Evolutionary conservation across 2,113 vertebrate genomes (phyloP), one percentile per base, ranked within the genome.

Genomic region (Cheirogaleus medius): DNA sequence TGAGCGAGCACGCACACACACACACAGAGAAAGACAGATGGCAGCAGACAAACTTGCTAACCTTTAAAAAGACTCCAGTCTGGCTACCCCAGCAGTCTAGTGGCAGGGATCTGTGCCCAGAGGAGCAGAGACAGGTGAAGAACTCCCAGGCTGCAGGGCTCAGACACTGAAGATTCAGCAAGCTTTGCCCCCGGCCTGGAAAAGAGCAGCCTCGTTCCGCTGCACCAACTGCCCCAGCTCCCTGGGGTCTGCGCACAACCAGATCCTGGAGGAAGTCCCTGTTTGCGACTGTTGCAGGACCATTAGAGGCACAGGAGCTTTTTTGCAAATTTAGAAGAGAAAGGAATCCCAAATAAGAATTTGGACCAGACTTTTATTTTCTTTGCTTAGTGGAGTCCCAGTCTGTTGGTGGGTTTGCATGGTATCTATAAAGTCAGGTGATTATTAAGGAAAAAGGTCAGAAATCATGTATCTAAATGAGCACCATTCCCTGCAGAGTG

Each of bases 51-150:
- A 97, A 97, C 95, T 96, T 97, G 97, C 96, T 97, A 97, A 97
- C 97, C 97, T 97, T 97, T 97, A 97, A 91, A 98, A 98, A 98
- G 92, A 95, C 60, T 92, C 84, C 96, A 95, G 96, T 95, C 96
- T 98, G 94, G 90, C 97, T 98, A 92, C 82, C 93, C 96, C 84
- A 97, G 98, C 97, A 97, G 84, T 95, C 96, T 95, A 94, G 95
- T 96, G 94, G 96, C 97, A 95, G 95, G 34, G 60, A 78, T 96
- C 91, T 56, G 80, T 82, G 76, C 96, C 96, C 97, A 96, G 87
- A 97, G 96, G 97, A 97, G 85, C 20, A 12, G 39, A 98, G 96
- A 90, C 97, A 98, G 97, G 97, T 97, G 96, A 97, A 94, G 54
- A 74, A 78, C 37, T 95, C 96, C 96, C 74, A 1, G 66, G 60